Percentiles rank a stretch among this genome's conserved stretches.
Conservation (phyloP, 2,888 invertebrate species). For the Drosophila buzzatii region DNA sequence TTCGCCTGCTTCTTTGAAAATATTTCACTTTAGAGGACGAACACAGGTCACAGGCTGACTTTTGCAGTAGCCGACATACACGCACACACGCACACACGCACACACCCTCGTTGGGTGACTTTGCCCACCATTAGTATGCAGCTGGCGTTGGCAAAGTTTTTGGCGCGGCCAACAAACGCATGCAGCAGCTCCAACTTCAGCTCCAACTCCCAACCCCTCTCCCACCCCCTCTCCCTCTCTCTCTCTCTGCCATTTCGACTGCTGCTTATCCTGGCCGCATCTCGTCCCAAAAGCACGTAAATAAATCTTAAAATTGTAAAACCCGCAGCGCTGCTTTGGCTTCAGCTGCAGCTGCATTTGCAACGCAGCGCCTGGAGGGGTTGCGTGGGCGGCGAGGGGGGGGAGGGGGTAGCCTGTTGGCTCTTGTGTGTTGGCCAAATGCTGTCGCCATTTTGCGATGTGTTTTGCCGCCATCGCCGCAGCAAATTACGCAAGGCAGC, state of each 20-base stretch:
- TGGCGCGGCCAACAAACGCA: conserved; percentile 77
- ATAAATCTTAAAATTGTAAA: conserved; percentile 81
- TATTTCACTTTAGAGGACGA: conserved; percentile 84
- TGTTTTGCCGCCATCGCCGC: conserved; percentile 81
- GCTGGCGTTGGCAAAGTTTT: conserved; percentile 74
- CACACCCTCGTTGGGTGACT: background rate
- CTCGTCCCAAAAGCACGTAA: conserved; percentile 79
- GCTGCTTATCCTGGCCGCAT: conserved; percentile 59
- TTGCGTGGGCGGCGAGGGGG: background rate
- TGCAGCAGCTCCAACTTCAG: conserved; percentile 35
- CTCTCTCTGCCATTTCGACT: background rate
- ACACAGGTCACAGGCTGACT: conserved; percentile 83
- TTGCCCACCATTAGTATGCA: conserved; percentile 69
- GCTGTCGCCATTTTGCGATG: conserved; percentile 81
- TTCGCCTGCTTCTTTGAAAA: conserved; percentile 70
- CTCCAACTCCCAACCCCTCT: background rate
- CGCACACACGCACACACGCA: conserved; percentile 39
- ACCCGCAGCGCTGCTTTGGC: conserved; percentile 67
- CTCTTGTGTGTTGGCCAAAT: conserved; percentile 45
- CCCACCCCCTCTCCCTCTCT: background rate
- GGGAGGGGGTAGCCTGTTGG: background rate
- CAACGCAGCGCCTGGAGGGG: conserved; percentile 21
- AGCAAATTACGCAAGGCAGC: conserved; percentile 77
- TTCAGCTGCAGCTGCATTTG: conserved; percentile 36
- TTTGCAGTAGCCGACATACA: conserved; percentile 64